These are phyloP conservation scores for Drosophila gaucha DNA, from an alignment of 2,888 invertebrate species.

Conservation along the genomic window DNA sequence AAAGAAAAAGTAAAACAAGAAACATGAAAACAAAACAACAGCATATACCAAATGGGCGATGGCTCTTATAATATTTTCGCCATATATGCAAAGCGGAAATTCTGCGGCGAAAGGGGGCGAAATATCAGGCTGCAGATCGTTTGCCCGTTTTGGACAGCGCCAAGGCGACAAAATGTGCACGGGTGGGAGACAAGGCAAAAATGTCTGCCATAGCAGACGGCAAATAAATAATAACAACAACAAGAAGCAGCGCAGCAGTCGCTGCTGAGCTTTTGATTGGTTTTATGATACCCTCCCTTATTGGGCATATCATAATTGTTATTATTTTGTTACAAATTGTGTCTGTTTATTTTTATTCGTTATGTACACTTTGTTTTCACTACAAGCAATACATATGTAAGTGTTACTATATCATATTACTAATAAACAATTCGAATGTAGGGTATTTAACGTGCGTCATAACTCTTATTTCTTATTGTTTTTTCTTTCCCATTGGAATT, in stretches of 20 bases:
- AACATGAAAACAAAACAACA: conserved; percentile 27
- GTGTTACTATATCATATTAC: neutral
- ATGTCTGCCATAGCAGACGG: conserved; percentile 44
- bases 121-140: conserved; percentile 37
- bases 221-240: conserved; percentile 37
- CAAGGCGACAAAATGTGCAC: conserved; percentile 52
- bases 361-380: neutral
- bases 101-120: conserved; percentile 11
- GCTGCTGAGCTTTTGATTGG: conserved; percentile 42
- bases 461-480: neutral
- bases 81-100: conserved; percentile 67
- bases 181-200: conserved; percentile 31
- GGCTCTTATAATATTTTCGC: conserved; percentile 57
- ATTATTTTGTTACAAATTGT: neutral
- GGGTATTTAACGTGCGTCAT: too few relatives aligned
- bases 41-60: conserved; percentile 55
- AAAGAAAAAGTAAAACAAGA: neutral
- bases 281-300: neutral
- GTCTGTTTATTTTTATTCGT: neutral
- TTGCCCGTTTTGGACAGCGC: conserved; percentile 52
- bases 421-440: neutral
- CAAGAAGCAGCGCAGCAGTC: conserved; percentile 4
- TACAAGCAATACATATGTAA: neutral
- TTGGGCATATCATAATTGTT: neutral
- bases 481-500: neutral